A percentile compares a stretch with the other conserved stretches of the same genome.
These are phyloP conservation scores for Sebastes steindachneri DNA, from an alignment of 2,797 vertebrate genomes.

Conservation along the genomic window DNA sequence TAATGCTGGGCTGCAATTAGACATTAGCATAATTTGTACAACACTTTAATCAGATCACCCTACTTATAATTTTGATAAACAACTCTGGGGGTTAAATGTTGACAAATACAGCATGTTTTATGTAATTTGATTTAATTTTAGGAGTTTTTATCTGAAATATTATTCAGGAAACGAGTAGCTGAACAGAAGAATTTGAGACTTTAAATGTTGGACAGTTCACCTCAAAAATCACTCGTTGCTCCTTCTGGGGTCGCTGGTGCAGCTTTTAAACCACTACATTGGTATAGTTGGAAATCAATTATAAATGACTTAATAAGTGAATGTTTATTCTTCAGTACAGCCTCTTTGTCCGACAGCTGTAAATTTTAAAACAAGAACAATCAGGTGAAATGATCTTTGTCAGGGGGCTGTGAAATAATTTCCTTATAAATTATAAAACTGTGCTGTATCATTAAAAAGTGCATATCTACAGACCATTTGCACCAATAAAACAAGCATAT, in stretches of 20 bases:
- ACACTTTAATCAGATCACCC: neutral
- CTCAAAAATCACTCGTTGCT: neutral
- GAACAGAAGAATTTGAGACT: neutral
- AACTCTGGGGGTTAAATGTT: neutral
- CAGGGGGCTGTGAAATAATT: too few species aligned
- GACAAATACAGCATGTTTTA: neutral
- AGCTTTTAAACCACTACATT: neutral
- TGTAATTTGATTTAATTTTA: neutral
- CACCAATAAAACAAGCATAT: too few species aligned
- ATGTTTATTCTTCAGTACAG: neutral
- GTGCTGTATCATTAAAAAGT: too few species aligned
- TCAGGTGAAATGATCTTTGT: neutral
- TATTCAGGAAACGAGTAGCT: neutral
- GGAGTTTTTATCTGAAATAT: neutral
- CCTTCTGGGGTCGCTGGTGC: neutral
- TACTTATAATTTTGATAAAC: neutral
- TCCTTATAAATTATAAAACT: too few species aligned
- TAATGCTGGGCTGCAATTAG: slow-evolving; percentile 6
- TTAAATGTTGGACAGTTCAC: neutral
- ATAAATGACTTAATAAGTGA: neutral
- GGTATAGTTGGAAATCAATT: neutral
- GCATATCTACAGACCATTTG: too few species aligned
- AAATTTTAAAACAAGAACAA: neutral
- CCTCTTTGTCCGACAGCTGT: neutral
- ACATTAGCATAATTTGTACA: slow-evolving; percentile 6